Conservation (phyloP, 1,140 invertebrate genomes). For the Callitettix versicolor region DNA sequence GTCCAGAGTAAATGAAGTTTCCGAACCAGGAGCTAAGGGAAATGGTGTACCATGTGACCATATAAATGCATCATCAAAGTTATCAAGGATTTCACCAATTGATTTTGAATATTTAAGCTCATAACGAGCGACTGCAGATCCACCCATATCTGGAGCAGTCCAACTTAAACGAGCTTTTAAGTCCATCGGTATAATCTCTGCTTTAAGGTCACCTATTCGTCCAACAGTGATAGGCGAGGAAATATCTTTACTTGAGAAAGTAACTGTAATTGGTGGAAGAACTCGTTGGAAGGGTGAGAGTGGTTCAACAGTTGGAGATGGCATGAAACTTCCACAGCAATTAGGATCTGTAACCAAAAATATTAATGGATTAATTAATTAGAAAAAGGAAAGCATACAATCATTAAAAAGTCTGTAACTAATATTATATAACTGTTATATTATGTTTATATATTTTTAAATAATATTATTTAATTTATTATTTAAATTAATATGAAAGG, state of each 20-base stretch:
- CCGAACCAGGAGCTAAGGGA: conserved; percentile 33
- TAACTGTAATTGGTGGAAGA: conserved; percentile 35
- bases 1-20: conserved; percentile 36
- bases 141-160: conserved; percentile 44
- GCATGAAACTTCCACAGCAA: conserved; percentile 39
- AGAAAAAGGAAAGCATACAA: no score
- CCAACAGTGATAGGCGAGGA: conserved; percentile 28
- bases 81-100: conserved; percentile 36
- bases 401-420: no score
- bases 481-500: no score
- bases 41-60: conserved; percentile 33
- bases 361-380: no score
- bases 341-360: conserved; percentile 25
- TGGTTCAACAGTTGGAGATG: conserved; percentile 32
- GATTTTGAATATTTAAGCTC: conserved; percentile 36
- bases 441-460: no score
- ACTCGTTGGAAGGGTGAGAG: conserved; percentile 37
- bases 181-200: conserved; percentile 32
- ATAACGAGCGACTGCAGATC: conserved; percentile 36
- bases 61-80: conserved; percentile 32
- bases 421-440: no score
- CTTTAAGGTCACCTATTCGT: conserved; percentile 37
- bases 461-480: no score
- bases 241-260: conserved; percentile 32
- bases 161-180: conserved; percentile 37